Conservation (phyloP, 1,140 invertebrate genomes). For the Conus betulinus region DNA sequence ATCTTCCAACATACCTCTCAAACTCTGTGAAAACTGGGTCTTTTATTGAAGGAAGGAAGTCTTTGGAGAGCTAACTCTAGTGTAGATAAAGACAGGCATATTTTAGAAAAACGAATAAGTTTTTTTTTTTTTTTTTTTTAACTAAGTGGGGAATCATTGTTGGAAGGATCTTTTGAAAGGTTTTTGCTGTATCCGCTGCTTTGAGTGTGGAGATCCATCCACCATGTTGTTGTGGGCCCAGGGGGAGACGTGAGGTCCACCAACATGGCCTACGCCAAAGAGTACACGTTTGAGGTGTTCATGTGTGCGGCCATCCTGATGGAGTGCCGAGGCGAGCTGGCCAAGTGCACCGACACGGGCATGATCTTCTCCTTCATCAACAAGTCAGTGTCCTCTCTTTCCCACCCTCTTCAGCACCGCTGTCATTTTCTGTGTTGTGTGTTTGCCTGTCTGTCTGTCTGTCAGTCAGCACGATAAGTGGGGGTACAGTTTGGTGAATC, state of each 20-base stretch:
- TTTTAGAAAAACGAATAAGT: background rate
- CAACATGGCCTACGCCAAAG: slow-evolving; percentile 46
- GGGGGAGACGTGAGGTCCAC: slow-evolving; percentile 64
- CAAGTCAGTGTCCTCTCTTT: slow-evolving; percentile 2
- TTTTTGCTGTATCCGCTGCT: too few species aligned
- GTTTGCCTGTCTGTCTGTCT: too few species aligned
- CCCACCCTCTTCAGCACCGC: too few species aligned
- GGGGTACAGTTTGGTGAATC: too few species aligned
- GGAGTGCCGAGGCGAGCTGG: slow-evolving; percentile 59
- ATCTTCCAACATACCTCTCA: too few species aligned
- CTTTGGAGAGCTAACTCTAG: too few species aligned
- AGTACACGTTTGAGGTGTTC: slow-evolving; percentile 73
- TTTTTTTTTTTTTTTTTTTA: background rate
- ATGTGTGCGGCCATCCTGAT: slow-evolving; percentile 71
- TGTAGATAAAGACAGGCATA: background rate
- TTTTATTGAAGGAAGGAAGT: too few species aligned
- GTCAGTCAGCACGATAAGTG: too few species aligned
- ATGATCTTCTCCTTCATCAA: slow-evolving; percentile 58
- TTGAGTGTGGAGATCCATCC: too few species aligned
- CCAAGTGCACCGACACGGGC: slow-evolving; percentile 65
- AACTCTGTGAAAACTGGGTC: too few species aligned
- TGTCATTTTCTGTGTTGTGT: too few species aligned
- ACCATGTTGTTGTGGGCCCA: slow-evolving; percentile 35
- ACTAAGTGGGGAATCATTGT: background rate
- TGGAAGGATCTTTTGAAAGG: too few species aligned